phyloP scores from a whole-genome alignment of 2,797 vertebrate species.

The Darevskia mixta region DNA sequence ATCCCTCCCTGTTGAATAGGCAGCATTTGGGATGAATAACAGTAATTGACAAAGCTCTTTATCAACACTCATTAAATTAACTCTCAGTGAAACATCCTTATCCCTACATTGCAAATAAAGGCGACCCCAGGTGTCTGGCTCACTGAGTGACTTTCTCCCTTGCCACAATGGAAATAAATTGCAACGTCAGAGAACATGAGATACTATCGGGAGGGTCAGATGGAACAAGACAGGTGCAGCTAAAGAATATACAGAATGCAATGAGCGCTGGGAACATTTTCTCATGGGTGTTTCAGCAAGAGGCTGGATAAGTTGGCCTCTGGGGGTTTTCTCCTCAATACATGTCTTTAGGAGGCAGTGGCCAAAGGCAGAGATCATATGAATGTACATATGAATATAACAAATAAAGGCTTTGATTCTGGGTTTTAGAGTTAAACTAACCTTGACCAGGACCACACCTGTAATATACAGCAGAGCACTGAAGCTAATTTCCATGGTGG shows the following conservation, averaged over 20 bases:
- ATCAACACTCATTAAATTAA: slow-evolving; percentile 47
- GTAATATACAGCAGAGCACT: background rate
- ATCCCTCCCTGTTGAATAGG: background rate
- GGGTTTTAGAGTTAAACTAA: background rate
- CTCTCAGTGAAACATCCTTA: slow-evolving; percentile 47
- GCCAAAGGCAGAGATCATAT: too few relatives aligned
- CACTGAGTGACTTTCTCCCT: slow-evolving; percentile 23
- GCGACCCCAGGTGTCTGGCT: slow-evolving; percentile 45
- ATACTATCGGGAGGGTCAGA: background rate
- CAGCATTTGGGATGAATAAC: background rate
- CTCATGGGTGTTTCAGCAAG: background rate
- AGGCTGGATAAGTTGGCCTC: background rate
- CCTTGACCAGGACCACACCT: background rate
- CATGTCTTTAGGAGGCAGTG: background rate
- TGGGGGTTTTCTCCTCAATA: background rate
- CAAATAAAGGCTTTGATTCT: background rate
- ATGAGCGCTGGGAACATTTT: background rate
- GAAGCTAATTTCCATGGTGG: background rate
- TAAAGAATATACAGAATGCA: background rate
- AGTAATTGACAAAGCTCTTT: background rate
- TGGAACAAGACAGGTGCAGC: background rate
- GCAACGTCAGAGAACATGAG: background rate
- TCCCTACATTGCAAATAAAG: slow-evolving; percentile 35
- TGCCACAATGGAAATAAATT: background rate
- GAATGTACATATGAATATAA: background rate